Base-by-base conservation (phyloP, 2,797 vertebrate genomes). In the Nannoperca obscura region DNA sequence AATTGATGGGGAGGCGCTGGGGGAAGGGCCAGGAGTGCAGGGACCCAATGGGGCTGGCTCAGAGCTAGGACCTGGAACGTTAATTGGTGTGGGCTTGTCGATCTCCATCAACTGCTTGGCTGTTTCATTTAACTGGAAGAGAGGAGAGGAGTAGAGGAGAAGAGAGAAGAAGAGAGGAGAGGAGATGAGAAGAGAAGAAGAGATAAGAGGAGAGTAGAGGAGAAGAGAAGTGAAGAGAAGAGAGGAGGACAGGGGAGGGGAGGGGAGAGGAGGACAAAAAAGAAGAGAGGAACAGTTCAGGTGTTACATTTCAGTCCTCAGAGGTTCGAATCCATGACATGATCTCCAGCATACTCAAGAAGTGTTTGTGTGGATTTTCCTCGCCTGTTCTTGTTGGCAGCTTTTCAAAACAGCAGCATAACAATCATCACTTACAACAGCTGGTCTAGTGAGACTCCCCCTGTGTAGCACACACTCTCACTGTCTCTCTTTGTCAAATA, bases 41-140 rank as follows among this genome's bases (percentile, higher is more conserved):
- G 94, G 90, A 5, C 90, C 93, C 71, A 93, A 27, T 0, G 90
- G 90, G 0, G 95, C 90, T 19, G 92, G 87, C 44, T 92, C 95
- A 8, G 96, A 91, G 63, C 92, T 95, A 0, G 93, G 81, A 54
- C 94, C 94, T 1, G 96, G 93, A 19, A 95, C 96, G 0, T 91
- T 93, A 0, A 94, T 84, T 47, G 95, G 86, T 46, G 93, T 92
- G 0, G 95, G 96, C 93, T 98, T 99, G 95, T 99, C 97, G 86
- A 97, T 97, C 90, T 99, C 98, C 77, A 99, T 99, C 88, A 99
- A 90, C 93, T 98, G 97, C 93, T 99, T 99, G 71, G 98, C 98
- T 0, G 98, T 97, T 89, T 99, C 97, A 1, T 99, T 99, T 86
- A 99, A 94, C 98, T 99, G 90, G 68, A 46, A 32, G 63, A 50